Conservation (phyloP, 2,888 invertebrate species). For the Latrodectus hesperus region DNA sequence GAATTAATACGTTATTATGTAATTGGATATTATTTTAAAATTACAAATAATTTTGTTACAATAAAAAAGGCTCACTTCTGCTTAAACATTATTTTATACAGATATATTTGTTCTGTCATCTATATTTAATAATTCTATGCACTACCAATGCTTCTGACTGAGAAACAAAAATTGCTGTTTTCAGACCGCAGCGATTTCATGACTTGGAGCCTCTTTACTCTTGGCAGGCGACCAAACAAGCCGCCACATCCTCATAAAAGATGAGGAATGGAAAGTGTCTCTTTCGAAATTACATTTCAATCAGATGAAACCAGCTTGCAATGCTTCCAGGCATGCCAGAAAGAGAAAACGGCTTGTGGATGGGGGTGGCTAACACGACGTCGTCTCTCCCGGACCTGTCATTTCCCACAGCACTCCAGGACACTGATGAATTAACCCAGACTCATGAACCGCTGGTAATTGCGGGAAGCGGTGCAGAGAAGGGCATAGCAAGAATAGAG, state of each 20-base stretch:
- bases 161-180: not conserved
- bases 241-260: conserved; percentile 23
- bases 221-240: conserved; percentile 27
- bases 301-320: conserved; percentile 39
- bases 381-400: conserved; percentile 23
- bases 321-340: conserved; percentile 8
- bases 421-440: conserved; percentile 58
- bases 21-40: not conserved
- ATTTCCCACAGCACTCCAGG: conserved; percentile 36
- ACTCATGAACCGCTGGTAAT: conserved; percentile 26
- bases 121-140: not conserved
- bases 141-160: not conserved
- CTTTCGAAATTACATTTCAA: conserved; percentile 57
- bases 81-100: not conserved
- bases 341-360: not conserved
- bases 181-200: not conserved
- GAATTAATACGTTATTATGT: too few relatives aligned
- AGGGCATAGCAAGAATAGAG: not conserved
- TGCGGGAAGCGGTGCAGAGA: conserved; percentile 12
- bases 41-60: not conserved
- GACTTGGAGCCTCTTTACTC: not conserved
- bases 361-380: conserved; percentile 2
- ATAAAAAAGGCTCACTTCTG: not conserved
- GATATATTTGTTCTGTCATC: not conserved
- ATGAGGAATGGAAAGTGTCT: conserved; percentile 48